These are phyloP conservation scores for Gnatocerus cornutus DNA, from an alignment of 2,888 invertebrate genomes.

Conservation along the genomic window DNA sequence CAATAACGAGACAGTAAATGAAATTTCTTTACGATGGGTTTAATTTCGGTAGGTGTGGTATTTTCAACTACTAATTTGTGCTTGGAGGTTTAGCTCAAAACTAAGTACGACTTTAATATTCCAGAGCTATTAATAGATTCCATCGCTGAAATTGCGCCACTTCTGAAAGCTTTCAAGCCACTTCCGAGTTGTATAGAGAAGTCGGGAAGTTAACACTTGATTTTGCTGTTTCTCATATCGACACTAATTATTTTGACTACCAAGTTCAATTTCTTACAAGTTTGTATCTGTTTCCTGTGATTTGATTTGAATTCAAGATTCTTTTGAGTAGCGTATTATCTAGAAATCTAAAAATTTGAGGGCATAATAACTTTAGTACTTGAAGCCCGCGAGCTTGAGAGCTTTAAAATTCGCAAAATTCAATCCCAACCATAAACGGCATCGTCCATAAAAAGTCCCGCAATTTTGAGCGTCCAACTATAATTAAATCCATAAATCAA, in stretches of 20 bases:
- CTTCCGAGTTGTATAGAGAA: neutral
- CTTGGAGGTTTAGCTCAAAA: neutral
- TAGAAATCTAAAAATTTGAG: too few relatives aligned
- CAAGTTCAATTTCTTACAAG: too few relatives aligned
- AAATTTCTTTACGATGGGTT: too few relatives aligned
- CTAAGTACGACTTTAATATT: neutral
- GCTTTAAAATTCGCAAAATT: too few relatives aligned
- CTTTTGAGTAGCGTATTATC: too few relatives aligned
- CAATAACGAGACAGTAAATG: neutral
- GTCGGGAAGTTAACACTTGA: neutral
- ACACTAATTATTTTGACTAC: too few relatives aligned
- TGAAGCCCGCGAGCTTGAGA: too few relatives aligned
- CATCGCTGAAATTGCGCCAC: neutral
- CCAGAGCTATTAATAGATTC: neutral
- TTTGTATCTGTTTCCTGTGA: too few relatives aligned
- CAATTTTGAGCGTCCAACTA: neutral
- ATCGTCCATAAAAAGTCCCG: neutral
- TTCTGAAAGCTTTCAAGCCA: neutral
- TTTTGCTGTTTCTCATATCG: neutral
- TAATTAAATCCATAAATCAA: constrained; percentile 34
- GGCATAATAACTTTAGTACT: too few relatives aligned
- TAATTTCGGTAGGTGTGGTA: neutral
- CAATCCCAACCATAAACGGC: too few relatives aligned
- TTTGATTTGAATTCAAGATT: too few relatives aligned
- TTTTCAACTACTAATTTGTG: neutral